phyloP scores from a whole-genome alignment of 1,140 invertebrate species.

The Chironomus striatipennis region DNA sequence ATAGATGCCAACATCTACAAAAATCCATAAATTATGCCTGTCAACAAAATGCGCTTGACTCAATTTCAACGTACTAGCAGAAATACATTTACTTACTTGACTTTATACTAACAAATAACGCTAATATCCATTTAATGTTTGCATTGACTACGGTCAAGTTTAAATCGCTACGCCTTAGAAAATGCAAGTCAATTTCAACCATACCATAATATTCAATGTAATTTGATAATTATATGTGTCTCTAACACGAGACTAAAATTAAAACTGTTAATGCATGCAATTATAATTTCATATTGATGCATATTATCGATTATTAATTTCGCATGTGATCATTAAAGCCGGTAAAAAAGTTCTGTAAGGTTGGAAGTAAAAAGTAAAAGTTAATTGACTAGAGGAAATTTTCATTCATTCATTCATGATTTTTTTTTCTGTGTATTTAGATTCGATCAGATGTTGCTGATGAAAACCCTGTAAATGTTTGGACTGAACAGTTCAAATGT shows the following conservation, averaged over 20 bases:
- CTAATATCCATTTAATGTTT: background rate
- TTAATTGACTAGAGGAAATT: too few species aligned
- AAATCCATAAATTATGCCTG: too few species aligned
- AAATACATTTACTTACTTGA: background rate
- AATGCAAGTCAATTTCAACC: background rate
- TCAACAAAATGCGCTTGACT: background rate
- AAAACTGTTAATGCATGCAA: background rate
- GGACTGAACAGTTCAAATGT: too few species aligned
- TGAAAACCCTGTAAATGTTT: too few species aligned
- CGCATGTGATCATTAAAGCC: background rate
- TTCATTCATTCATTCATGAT: too few species aligned
- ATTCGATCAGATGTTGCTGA: too few species aligned
- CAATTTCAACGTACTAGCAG: background rate
- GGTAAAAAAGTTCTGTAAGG: background rate
- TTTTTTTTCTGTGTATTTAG: too few species aligned
- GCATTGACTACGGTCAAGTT: constrained; percentile 6
- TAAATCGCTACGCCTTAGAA: background rate
- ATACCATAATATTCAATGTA: background rate
- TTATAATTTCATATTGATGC: background rate
- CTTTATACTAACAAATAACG: background rate
- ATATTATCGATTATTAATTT: background rate
- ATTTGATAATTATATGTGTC: background rate
- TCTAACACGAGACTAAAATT: background rate
- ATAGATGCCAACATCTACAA: too few species aligned
- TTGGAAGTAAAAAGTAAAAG: background rate